phyloP scores from a whole-genome alignment of 2,797 vertebrate genomes.

The Vipera latastei region DNA sequence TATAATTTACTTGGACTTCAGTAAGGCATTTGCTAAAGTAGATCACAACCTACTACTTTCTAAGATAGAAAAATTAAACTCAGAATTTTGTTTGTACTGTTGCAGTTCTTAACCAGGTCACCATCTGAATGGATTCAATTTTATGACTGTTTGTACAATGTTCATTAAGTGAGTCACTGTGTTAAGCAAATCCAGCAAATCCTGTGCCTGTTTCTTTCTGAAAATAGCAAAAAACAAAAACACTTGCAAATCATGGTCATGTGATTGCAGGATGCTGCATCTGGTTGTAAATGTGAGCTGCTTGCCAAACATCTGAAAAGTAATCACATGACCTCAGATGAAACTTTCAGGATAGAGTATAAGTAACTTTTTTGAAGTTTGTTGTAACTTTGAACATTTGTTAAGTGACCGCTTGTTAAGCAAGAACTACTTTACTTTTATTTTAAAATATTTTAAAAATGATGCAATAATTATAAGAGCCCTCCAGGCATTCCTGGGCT shows the following conservation, averaged over 20 bases:
- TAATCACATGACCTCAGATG: neutral
- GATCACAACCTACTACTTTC: no score
- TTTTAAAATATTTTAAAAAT: neutral
- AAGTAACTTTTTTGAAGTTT: neutral
- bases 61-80: neutral
- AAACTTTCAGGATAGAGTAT: neutral
- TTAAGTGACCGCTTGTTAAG: neutral
- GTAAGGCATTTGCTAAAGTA: no score
- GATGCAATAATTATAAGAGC: neutral
- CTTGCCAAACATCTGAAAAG: neutral
- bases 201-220: neutral
- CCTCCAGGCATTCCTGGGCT: neutral
- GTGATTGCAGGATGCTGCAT: neutral
- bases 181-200: neutral
- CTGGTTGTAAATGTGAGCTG: neutral
- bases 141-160: neutral
- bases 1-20: no score
- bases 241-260: neutral
- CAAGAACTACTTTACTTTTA: neutral
- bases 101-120: neutral
- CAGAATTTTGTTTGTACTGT: neutral
- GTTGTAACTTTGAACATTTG: neutral
- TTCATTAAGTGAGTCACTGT: neutral
- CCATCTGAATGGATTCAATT: neutral
- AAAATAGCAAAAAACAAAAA: neutral